Base-by-base conservation (phyloP, 2,888 invertebrate genomes). In the Syrista parreyssii region DNA sequence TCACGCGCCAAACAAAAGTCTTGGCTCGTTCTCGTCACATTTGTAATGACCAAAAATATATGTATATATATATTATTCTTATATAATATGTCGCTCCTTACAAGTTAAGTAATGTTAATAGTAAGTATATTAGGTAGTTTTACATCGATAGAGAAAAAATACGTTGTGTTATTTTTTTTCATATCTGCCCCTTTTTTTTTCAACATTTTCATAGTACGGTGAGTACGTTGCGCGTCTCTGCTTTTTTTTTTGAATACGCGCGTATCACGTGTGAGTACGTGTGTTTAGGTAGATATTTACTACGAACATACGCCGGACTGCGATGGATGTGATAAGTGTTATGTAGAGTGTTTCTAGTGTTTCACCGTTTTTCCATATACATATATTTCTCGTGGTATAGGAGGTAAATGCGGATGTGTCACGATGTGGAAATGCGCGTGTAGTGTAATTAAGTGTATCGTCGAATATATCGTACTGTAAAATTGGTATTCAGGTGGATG, bases 11-110 rank as follows among this genome's bases (percentile, higher is more conserved):
- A 88, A 79, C 88, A 90, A 90, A 89, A 86, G 87, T 85, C 88
- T 90, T 89, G 89, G 88, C 87, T 86, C 85, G 85, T 86, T 85
- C 86, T 87, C 85, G 83, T 83, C 82, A 87, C 85, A 79, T 83
- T 86, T 84, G 87, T 88, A 90, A 91, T 91, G 91, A 91, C 90
- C 90, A 91, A 91, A 91, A 91, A 91, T 91, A 91, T 91, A 91
- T 91, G 89, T 88, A 88, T 86, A 87, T 89, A 90, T 90, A 90
- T 90, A 89, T 90, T 88, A 88, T 89, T 91, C 88, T 89, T 89
- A 90, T 90, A 90, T 90, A 89, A 87, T 89, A 89, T 89, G 89
- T 89, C 89, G 88, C 88, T 89, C 84, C 91, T 91, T 91, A 91
- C 86, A 87, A 87, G 86, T 89, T 90, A 91, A 89, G 87, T 91